phyloP scores from a whole-genome alignment of 2,888 invertebrate species.

The Diaphora mendica region DNA sequence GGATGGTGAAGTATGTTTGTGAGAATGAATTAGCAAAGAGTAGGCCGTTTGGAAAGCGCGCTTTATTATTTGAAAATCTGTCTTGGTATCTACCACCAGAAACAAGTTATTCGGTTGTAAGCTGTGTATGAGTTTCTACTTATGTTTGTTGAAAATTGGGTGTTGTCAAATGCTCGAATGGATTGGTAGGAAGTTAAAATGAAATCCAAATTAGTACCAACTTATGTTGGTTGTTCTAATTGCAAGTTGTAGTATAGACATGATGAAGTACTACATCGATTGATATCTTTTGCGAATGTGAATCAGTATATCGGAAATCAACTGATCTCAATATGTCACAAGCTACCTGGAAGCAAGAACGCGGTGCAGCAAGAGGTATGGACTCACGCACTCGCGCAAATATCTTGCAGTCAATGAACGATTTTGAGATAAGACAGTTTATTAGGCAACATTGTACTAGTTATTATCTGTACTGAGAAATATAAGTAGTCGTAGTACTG shows the following conservation, averaged over 20 bases:
- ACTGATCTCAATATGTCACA: constrained; percentile 11
- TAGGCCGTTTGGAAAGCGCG: neutral
- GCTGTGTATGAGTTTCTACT: neutral
- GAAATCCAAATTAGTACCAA: neutral
- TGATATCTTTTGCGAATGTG: constrained; percentile 3
- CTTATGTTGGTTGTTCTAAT: neutral
- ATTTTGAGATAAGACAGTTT: constrained; percentile 5
- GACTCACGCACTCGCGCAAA: neutral
- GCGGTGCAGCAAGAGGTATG: constrained; percentile 13
- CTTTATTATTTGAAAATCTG: neutral
- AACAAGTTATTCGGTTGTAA: neutral
- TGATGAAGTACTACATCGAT: neutral
- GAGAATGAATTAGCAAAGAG: neutral
- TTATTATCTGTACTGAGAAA: neutral
- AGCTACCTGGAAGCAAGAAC: constrained; percentile 13
- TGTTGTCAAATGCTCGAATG: neutral
- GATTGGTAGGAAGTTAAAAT: neutral
- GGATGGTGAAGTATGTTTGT: neutral
- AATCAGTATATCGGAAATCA: constrained; percentile 12
- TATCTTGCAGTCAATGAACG: constrained; percentile 1
- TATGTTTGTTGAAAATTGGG: neutral
- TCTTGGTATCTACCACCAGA: neutral
- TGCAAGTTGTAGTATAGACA: neutral
- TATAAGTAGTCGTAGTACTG: neutral
- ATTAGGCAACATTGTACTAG: neutral